Base-by-base conservation (phyloP, 2,113 vertebrate genomes). In the Hemichromis elongatus region DNA sequence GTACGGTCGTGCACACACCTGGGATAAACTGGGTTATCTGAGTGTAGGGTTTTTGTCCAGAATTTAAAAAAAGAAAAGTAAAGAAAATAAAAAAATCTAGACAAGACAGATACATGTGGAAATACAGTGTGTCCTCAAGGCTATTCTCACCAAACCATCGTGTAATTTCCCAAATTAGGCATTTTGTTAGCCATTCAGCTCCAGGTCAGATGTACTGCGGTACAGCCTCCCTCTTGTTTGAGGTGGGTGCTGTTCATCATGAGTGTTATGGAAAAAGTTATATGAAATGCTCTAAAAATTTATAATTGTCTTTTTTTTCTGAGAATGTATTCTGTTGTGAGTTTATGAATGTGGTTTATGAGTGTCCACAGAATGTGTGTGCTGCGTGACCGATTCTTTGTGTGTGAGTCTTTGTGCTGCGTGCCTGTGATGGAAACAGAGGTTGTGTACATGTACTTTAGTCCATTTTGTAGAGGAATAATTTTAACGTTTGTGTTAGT, bases 291-390 rank as follows among this genome's bases (percentile, higher is more conserved):
- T 92, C 86, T 61, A 80, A 88, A 75, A 90, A 82, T 79, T 5
- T 83, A 89, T 77, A 82, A 85, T 87, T 91, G 88, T 52, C 52
- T 75, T 37, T 3, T 86, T 50, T 83, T 87, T 80, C 87, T 92
- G 88, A 93, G 94, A 95, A 94, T 95, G 92, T 94, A 92, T 94
- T 92, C 50, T 80, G 77, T 88, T 86, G 85, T 86, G 86, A 68
- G 19, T 84, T 30, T 24, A 33, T 70, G 81, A 13, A 7, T 88
- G 61, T 57, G 40, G 61, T 68, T 16, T 56, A 47, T 52, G 82
- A 26, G 45, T 77, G 53, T 26, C 21, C 10, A 16, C 52, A 35
- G 56, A 28, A 3, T 56, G 28, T 52, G 61, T 82, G 56, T 59
- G 18, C 18, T 82, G 81, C 53, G 70, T 52, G 61, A 63, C 61